These are phyloP conservation scores for Plecturocebus donacophilus DNA, from an alignment of 2,113 vertebrate species.

Conservation along the genomic window DNA sequence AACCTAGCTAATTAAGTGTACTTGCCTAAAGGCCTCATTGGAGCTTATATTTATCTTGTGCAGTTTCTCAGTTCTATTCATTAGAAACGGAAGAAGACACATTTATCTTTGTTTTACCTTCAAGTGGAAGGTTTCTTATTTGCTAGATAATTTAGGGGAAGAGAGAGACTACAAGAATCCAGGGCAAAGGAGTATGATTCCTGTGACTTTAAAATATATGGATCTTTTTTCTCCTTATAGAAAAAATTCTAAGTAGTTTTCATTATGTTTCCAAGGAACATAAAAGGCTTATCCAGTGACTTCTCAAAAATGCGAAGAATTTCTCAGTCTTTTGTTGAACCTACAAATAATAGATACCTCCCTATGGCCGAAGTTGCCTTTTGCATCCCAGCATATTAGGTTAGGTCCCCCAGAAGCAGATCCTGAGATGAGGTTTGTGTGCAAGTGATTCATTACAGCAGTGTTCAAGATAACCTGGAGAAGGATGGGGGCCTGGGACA, in stretches of 20 bases:
- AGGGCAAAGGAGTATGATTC: neutral
- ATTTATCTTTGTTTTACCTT: conserved; percentile 56
- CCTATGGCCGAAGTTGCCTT: neutral
- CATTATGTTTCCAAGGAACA: neutral
- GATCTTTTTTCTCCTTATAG: neutral
- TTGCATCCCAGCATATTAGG: neutral
- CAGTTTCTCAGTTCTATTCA: conserved; percentile 45
- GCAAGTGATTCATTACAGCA: neutral
- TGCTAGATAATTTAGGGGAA: neutral
- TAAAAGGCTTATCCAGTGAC: neutral
- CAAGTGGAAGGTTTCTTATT: conserved; percentile 16
- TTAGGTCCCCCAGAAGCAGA: neutral
- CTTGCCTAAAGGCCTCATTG: conserved; percentile 45
- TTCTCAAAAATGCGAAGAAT: neutral
- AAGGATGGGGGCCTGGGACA: neutral
- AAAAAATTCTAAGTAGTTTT: neutral
- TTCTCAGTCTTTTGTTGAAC: neutral
- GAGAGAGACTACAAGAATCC: neutral
- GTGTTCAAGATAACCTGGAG: neutral
- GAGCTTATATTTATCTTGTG: conserved; percentile 48
- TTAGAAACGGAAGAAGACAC: conserved; percentile 50
- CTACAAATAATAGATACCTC: neutral
- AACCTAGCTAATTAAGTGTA: conserved; percentile 50
- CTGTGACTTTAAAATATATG: neutral
- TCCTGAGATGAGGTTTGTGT: neutral